These are phyloP conservation scores for Magallana gigas DNA, from an alignment of 1,140 invertebrate species.

Conservation along the genomic window DNA sequence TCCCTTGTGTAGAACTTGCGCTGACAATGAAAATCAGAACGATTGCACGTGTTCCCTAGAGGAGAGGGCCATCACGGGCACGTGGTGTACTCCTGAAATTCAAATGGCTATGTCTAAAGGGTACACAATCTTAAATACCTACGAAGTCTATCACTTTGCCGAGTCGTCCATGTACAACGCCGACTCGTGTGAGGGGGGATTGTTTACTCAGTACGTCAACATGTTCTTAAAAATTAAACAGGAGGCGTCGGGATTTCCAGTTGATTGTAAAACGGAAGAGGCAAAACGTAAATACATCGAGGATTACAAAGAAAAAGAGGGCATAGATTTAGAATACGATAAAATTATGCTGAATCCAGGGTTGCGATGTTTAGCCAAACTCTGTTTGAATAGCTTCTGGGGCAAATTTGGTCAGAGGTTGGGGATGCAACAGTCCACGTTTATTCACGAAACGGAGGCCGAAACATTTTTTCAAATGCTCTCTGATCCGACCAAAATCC, in stretches of 20 bases:
- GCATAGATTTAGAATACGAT: constrained; percentile 47
- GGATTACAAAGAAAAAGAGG: constrained; percentile 38
- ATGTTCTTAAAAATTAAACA: constrained; percentile 49
- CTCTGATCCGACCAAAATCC: too few relatives aligned
- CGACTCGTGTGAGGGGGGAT: constrained; percentile 1
- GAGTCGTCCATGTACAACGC: constrained; percentile 68
- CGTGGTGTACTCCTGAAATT: constrained; percentile 54
- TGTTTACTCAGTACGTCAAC: constrained; percentile 52
- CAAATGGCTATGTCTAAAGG: constrained; percentile 72
- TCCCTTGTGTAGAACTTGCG: constrained; percentile 44
- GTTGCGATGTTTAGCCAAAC: constrained; percentile 62
- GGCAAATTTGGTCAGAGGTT: constrained; percentile 59
- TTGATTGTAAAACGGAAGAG: constrained; percentile 30
- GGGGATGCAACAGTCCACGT: constrained; percentile 51
- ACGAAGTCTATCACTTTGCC: constrained; percentile 75
- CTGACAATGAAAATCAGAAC: constrained; percentile 33
- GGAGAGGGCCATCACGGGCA: constrained; percentile 44
- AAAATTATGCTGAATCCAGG: constrained; percentile 76
- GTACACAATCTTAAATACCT: constrained; percentile 75
- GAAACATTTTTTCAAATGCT: constrained; percentile 60
- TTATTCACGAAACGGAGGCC: constrained; percentile 47
- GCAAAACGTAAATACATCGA: constrained; percentile 11
- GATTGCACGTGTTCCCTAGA: not conserved
- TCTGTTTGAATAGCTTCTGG: constrained; percentile 64
- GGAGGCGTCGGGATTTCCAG: constrained; percentile 41